Percentiles rank a stretch among this genome's conserved stretches.
phyloP scores from a whole-genome alignment of 2,113 vertebrate species.

The Megaleporinus macrocephalus region DNA sequence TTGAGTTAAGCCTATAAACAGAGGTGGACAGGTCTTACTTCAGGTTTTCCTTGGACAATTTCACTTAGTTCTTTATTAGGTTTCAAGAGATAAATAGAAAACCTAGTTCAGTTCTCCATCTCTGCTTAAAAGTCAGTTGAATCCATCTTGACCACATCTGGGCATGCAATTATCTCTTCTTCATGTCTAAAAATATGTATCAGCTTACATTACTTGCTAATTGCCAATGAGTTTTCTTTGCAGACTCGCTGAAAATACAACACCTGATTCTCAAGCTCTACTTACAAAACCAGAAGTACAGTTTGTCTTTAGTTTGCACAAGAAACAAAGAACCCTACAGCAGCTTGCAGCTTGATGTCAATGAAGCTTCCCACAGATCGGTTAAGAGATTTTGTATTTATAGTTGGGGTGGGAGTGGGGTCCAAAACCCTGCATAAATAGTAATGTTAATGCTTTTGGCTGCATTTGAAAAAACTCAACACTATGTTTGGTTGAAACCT shows the following conservation, averaged over 20 bases:
- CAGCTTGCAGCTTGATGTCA: constrained; percentile 44
- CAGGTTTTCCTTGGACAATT: too few relatives aligned
- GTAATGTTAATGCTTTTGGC: too few relatives aligned
- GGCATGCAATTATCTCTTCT: constrained; percentile 53
- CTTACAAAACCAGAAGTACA: constrained; percentile 55
- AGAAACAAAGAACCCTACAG: constrained; percentile 59
- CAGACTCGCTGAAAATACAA: constrained; percentile 62
- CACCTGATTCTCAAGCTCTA: constrained; percentile 52
- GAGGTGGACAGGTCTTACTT: too few relatives aligned
- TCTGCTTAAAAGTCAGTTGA: constrained; percentile 36
- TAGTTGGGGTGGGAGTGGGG: too few relatives aligned
- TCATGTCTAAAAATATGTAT: constrained; percentile 63
- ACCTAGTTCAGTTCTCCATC: too few relatives aligned
- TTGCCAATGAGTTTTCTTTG: constrained; percentile 51
- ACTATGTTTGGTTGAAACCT: too few relatives aligned
- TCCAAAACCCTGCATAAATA: too few relatives aligned
- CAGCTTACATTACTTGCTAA: constrained; percentile 62
- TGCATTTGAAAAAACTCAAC: too few relatives aligned
- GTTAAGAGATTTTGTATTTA: neutral
- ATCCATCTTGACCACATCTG: constrained; percentile 65
- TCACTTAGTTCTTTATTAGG: too few relatives aligned
- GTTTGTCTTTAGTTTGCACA: constrained; percentile 47
- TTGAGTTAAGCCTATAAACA: too few relatives aligned
- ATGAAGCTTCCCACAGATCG: constrained; percentile 9
- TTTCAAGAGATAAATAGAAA: neutral